Evolutionary conservation across 2,888 invertebrate species (phyloP).

Genomic region (Tetragnatha montana): DNA sequence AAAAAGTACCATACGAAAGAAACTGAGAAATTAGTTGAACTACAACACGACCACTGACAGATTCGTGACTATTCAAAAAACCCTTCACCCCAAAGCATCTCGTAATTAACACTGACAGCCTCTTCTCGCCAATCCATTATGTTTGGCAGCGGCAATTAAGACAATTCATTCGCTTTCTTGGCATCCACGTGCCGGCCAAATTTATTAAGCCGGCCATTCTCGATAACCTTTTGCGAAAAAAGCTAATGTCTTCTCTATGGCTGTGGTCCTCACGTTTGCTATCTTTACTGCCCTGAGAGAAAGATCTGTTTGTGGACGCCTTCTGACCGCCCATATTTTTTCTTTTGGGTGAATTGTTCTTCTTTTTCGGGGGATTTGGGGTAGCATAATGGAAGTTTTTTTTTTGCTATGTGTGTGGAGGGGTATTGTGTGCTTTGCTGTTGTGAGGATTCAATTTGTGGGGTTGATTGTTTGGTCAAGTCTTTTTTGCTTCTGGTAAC

Average conservation of each 20-base stretch:
- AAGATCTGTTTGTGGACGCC: constrained; percentile 54
- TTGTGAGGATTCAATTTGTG: constrained; percentile 40
- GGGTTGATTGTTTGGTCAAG: background rate
- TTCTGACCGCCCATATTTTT: constrained; percentile 43
- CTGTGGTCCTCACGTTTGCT: constrained; percentile 65
- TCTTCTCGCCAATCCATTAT: constrained; percentile 18
- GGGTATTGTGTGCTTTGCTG: background rate
- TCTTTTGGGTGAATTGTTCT: constrained; percentile 15
- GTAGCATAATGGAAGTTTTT: constrained; percentile 27
- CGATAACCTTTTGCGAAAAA: constrained; percentile 36
- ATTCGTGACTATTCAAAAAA: background rate
- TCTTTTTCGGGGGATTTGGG: constrained; percentile 1
- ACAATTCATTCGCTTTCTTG: background rate
- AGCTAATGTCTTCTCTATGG: constrained; percentile 60
- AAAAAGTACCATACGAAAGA: no score
- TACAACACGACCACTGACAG: background rate
- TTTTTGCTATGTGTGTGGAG: background rate
- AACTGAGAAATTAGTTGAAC: background rate
- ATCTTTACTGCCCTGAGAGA: constrained; percentile 46
- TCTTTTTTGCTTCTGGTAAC: background rate
- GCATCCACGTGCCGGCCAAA: constrained; percentile 21
- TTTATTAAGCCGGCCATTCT: constrained; percentile 32
- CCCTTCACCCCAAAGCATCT: background rate
- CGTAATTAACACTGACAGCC: constrained; percentile 41
- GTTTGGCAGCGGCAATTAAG: constrained; percentile 49